Base-by-base conservation (phyloP, 2,888 invertebrate species). In the Chymomyza fuscimana region DNA sequence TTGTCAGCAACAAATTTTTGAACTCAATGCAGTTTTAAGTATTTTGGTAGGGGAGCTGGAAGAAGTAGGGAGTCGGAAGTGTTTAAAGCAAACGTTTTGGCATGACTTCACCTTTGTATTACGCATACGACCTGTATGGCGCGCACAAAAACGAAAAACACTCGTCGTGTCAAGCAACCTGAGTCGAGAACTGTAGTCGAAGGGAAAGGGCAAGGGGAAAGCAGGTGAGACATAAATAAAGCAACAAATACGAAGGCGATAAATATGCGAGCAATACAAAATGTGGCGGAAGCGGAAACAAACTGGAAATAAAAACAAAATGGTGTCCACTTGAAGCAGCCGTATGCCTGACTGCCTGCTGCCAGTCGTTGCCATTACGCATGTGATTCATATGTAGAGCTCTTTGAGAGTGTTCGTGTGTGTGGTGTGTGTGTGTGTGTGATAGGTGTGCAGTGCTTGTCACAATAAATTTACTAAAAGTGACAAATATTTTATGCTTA, bases 401-500 rank as follows among this genome's bases (percentile, higher is more conserved):
- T 54, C 19, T 19, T 54, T 54, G 54, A n/a, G 4, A 16, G 62
- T 54, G 12, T 62, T 63, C 63, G 52, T 51, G 69, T 60, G 59
- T 67, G 72, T 32, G 59, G 59, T 67, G 73, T 32, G 65, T 40
- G 67, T 32, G 60, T 32, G 36, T 51, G 32, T 51, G 65, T 73
- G 70, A 67, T 76, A 75, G 74, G 76, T 76, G 72, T 80, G 80
- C 69, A 64, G 67, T 65, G 70, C 80, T 80, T 89, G 88, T 88
- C 88, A 87, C 87, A 87, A 88, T 87, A 89, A 87, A 87, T 87
- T 87, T 83, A 88, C 73, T 83, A 88, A 89, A 89, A 88, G 86
- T 89, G 89, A 89, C 87, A 87, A 88, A 88, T 89, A 88, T 89
- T 89, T 88, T 79, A 87, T 87, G 83, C 87, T 87, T 87, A 89